Evolutionary conservation across 2,113 vertebrate genomes (phyloP), one percentile per base, ranked within the genome.

Genomic region (Zosterops hypoxanthus): DNA sequence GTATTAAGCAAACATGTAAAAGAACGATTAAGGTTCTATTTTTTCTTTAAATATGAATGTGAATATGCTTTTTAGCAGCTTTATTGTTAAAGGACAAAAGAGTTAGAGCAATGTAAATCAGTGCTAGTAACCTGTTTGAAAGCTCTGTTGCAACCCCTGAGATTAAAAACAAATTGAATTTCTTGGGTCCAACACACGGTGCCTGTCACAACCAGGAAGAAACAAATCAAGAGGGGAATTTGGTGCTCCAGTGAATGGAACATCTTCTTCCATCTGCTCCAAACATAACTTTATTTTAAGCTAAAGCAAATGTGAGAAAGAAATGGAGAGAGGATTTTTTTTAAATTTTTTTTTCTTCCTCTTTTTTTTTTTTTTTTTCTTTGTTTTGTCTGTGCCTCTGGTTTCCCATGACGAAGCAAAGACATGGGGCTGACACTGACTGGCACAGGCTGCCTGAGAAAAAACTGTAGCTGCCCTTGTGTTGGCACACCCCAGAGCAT

Each of bases 401-500:
- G 11, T 69, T 79, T 89, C 31, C 15, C 60, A 22, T 3, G 3
- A 15, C 2, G 5, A 46, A 39, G 4, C 23, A 15, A 63, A 50
- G 28, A 41, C 14, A 2, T 0, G 2, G 8, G 5, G 3, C 17
- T 49, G 44, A 47, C 12, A 17, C 7, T 0, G 4, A 21, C 4
- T 19, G 31, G 31, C 28, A 26, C 11, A 28, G 12, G 20, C 14
- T 76, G 61, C 14, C 7, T 28, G 33, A 47, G 41, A 8, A 46
- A 72, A 57, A 53, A 0, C 11, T 57, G 9, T 6, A 25, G 9
- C 19, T 3, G 2, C 5, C 8, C 25, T 17, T 21, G 26, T 8
- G 36, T 0, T 36, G 55, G 49, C 25, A 23, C 9, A 26, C 2
- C 9, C 3, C 20, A 46, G 12, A 14, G 20, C 0, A 0, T 3